Conservation (phyloP, 2,797 vertebrate genomes). For the Synaphobranchus kaupii region DNA sequence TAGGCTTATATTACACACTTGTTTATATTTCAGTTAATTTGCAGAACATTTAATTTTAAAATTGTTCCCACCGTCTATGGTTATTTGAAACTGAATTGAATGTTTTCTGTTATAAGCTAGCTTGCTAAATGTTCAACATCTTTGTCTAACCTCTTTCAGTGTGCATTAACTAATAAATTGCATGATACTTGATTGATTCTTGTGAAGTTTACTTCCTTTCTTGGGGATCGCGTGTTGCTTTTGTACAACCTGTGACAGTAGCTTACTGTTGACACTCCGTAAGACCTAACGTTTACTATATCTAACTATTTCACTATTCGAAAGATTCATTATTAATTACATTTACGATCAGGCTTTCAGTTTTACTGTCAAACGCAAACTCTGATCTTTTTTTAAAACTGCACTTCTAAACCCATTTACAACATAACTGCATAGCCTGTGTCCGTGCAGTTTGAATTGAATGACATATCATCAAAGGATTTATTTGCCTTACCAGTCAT, state of each 20-base stretch:
- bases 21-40: no score
- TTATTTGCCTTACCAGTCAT: neutral
- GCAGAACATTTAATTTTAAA: neutral
- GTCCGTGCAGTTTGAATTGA: neutral
- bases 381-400: neutral
- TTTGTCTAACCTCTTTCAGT: neutral
- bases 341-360: neutral
- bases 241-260: neutral
- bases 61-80: neutral
- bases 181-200: neutral
- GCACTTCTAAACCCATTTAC: neutral
- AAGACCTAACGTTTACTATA: neutral
- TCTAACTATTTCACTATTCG: neutral
- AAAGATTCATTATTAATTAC: neutral
- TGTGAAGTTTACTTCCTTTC: conserved; percentile 3
- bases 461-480: neutral
- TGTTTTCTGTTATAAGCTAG: neutral
- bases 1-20: neutral
- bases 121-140: neutral
- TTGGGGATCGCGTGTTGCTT: neutral
- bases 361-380: neutral
- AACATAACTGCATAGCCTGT: neutral
- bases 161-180: conserved; percentile 2
- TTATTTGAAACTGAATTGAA: neutral
- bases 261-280: neutral